These are phyloP conservation scores for Helogale parvula DNA, from an alignment of 2,113 vertebrate genomes.

Conservation along the genomic window DNA sequence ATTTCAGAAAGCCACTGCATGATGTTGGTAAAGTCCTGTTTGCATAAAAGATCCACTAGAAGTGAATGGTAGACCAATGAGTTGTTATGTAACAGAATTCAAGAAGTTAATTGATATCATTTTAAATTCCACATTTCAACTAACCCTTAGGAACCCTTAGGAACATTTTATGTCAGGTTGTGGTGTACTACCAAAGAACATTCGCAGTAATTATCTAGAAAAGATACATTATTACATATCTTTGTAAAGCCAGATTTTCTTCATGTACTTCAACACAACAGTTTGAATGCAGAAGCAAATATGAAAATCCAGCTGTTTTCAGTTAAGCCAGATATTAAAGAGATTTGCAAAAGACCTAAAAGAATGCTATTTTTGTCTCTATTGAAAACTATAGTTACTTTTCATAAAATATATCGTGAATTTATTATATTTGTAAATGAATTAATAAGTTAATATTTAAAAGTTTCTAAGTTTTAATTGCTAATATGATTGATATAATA, in stretches of 20 bases:
- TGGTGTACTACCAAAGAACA: not conserved
- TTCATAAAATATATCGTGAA: not conserved
- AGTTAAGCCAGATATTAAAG: not conserved
- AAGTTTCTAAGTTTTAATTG: not conserved
- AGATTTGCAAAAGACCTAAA: not conserved
- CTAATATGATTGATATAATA: not conserved
- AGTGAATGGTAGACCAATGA: not conserved
- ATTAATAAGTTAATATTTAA: not conserved
- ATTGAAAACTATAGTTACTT: not conserved
- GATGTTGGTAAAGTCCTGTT: not conserved
- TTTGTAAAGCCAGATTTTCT: not conserved
- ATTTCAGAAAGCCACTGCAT: not conserved
- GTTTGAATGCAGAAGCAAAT: not conserved
- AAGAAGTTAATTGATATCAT: not conserved
- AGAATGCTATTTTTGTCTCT: not conserved
- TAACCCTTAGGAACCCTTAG: not conserved
- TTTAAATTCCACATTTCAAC: not conserved
- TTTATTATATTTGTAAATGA: constrained; percentile 21
- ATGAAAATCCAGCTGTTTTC: not conserved
- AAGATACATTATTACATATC: not conserved
- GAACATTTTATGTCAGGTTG: not conserved
- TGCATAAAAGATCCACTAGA: not conserved
- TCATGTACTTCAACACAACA: not conserved
- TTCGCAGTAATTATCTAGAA: not conserved
- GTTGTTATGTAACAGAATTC: not conserved